These are phyloP conservation scores for Pseudomugil tenellus DNA, from an alignment of 2,797 vertebrate genomes.

Conservation along the genomic window DNA sequence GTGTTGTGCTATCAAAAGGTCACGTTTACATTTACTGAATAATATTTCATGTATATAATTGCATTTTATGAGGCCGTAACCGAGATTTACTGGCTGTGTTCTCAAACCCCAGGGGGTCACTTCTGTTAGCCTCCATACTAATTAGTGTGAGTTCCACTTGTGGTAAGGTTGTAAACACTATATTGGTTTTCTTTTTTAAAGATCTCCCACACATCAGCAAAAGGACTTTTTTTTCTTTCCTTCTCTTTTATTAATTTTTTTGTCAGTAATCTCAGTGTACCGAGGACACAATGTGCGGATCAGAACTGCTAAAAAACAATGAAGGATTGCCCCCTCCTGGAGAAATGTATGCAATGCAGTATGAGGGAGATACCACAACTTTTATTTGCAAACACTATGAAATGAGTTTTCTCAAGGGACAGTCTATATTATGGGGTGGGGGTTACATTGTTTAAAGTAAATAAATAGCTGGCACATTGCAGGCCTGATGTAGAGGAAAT, in stretches of 20 bases:
- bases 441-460: background rate
- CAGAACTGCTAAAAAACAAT: background rate
- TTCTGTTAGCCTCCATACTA: constrained; percentile 45
- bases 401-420: background rate
- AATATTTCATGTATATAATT: background rate
- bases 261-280: constrained; percentile 31
- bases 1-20: background rate
- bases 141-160: constrained; percentile 41
- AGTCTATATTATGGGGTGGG: background rate
- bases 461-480: background rate
- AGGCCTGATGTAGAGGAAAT: background rate
- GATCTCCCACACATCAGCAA: constrained; percentile 46
- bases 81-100: constrained; percentile 35
- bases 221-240: background rate
- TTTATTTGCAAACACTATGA: background rate
- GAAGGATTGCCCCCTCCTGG: constrained; percentile 63
- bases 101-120: constrained; percentile 44
- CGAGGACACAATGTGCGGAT: constrained; percentile 23
- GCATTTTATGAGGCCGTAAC: constrained; percentile 11
- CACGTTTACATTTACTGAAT: constrained; percentile 2
- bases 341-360: background rate
- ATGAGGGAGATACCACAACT: background rate
- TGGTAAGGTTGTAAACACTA: constrained; percentile 43
- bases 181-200: constrained; percentile 44
- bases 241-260: constrained; percentile 17